Conservation (phyloP, 2,797 vertebrate genomes). For the Eupleurogrammus muticus region DNA sequence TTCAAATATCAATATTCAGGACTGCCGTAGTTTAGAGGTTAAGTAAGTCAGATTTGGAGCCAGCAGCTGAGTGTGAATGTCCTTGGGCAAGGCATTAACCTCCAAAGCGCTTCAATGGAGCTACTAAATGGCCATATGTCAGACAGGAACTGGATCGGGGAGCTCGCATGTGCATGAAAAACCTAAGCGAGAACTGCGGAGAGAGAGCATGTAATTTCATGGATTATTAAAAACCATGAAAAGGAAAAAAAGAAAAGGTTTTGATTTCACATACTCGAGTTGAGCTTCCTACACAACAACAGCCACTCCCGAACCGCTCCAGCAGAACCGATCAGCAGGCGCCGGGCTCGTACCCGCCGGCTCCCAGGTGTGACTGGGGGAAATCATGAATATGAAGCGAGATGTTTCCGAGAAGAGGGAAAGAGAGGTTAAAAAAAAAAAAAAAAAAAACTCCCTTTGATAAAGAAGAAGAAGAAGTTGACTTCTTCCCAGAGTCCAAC, state of each 20-base stretch:
- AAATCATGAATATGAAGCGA: constrained; percentile 61
- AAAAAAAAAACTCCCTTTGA: constrained; percentile 30
- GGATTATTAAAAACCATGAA: neutral
- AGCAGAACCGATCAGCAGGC: constrained; percentile 16
- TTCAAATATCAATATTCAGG: constrained; percentile 39
- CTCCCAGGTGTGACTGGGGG: constrained; percentile 60
- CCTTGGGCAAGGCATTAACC: constrained; percentile 44
- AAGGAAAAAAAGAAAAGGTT: neutral
- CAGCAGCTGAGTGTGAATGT: constrained; percentile 16
- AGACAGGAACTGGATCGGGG: neutral
- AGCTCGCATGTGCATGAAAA: neutral
- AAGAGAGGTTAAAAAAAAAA: constrained; percentile 23
- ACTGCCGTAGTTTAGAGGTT: constrained; percentile 24
- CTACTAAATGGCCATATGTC: constrained; percentile 13
- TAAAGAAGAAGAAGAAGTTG: constrained; percentile 60
- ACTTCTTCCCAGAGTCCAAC: constrained; percentile 51
- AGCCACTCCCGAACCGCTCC: constrained; percentile 10
- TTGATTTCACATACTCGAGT: neutral
- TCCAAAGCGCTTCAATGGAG: constrained; percentile 26
- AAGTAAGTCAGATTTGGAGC: constrained; percentile 25
- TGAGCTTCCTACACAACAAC: constrained; percentile 4
- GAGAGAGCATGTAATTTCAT: neutral
- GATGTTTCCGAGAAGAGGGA: constrained; percentile 22
- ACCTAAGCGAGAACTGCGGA: neutral
- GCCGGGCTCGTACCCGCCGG: constrained; percentile 28